Percentiles rank a stretch among this genome's conserved stretches.
These are phyloP conservation scores for Deroptyus accipitrinus DNA, from an alignment of 2,113 vertebrate genomes.

Conservation along the genomic window DNA sequence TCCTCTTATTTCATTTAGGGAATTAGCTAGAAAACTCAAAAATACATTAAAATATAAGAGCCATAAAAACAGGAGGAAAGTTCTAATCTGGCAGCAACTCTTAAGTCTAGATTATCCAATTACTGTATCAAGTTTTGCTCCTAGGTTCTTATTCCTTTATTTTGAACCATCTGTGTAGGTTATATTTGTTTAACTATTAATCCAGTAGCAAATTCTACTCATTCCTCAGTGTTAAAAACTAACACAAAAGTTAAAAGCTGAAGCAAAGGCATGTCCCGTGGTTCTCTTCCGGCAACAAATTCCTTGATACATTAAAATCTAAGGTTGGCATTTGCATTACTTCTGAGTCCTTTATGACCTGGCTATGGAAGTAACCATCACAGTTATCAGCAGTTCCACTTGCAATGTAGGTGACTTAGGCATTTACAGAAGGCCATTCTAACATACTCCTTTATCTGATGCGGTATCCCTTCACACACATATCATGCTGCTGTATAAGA, in stretches of 20 bases:
- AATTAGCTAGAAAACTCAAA: neutral
- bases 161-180: neutral
- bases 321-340: neutral
- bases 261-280: neutral
- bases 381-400: neutral
- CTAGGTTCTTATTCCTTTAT: neutral
- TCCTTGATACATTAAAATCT: neutral
- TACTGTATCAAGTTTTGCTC: neutral
- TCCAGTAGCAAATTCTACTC: neutral
- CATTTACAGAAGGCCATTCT: neutral
- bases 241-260: neutral
- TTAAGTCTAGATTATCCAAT: neutral
- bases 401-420: neutral
- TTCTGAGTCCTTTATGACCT: neutral
- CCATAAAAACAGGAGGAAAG: neutral
- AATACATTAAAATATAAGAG: neutral
- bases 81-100: neutral
- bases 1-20: neutral
- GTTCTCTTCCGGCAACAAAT: neutral
- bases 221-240: neutral
- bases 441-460: neutral
- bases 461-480: neutral
- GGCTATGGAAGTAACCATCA: neutral
- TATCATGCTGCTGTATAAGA: neutral
- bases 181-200: neutral